Conservation (phyloP, 2,888 invertebrate species). For the Habroteleia sp. region DNA sequence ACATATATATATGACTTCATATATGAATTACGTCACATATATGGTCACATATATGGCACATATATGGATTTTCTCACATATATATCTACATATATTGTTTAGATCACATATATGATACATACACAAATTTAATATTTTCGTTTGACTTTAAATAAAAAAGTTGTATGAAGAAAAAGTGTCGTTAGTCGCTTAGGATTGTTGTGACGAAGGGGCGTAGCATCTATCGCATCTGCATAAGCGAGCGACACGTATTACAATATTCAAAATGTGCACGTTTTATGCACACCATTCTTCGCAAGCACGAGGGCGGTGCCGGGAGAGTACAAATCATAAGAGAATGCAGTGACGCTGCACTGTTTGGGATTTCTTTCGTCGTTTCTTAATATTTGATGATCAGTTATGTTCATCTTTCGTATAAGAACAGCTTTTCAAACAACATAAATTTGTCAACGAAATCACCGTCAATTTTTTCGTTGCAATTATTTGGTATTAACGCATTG, state of each 20-base stretch:
- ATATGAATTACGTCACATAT: no score
- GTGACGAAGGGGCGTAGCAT: slow-evolving; percentile 57
- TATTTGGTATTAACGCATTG: neutral
- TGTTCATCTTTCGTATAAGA: neutral
- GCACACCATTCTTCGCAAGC: slow-evolving; percentile 57
- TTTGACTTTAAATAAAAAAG: slow-evolving; percentile 17
- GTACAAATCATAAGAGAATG: slow-evolving; percentile 62
- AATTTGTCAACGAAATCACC: neutral
- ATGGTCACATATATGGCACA: no score
- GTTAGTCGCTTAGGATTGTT: slow-evolving; percentile 37
- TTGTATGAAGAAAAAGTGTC: slow-evolving; percentile 32
- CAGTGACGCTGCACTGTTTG: slow-evolving; percentile 56
- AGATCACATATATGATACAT: no score
- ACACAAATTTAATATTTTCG: no score
- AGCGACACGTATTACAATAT: slow-evolving; percentile 63
- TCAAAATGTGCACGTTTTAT: slow-evolving; percentile 61
- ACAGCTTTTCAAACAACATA: neutral
- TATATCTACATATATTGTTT: no score
- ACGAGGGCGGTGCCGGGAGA: slow-evolving; percentile 58
- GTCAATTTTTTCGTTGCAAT: neutral
- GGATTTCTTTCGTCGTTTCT: slow-evolving; percentile 50
- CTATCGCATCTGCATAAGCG: slow-evolving; percentile 42
- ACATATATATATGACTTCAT: no score
- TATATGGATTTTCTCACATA: no score
- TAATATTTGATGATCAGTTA: slow-evolving; percentile 15